Evolutionary conservation across 1,140 invertebrate species (phyloP).

Genomic region (Eubasilissa regina): DNA sequence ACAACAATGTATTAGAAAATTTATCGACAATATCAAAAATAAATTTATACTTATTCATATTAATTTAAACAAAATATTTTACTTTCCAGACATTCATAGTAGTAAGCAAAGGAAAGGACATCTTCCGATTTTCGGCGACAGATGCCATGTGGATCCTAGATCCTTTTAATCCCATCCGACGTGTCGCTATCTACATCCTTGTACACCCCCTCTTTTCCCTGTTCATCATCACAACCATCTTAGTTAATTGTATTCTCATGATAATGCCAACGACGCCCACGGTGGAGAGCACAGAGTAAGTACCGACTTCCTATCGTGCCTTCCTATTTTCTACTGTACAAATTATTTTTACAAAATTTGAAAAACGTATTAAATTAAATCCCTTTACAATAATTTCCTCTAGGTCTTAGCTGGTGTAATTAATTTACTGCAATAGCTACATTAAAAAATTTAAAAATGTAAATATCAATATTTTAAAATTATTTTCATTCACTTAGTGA

Average conservation of each 20-base stretch:
- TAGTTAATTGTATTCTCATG: conserved; percentile 98
- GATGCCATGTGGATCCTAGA: conserved; percentile 95
- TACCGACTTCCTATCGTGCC: conserved; percentile 64
- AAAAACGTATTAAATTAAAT: background rate
- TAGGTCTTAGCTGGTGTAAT: conserved; percentile 4
- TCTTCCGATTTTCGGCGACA: conserved; percentile 98
- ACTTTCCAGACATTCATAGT: conserved; percentile 94
- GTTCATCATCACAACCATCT: conserved; percentile 98
- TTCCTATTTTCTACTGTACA: conserved; percentile 7
- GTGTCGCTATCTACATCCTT: conserved; percentile 97
- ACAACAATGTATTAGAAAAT: too few species aligned
- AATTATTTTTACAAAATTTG: background rate
- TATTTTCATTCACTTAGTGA: too few species aligned
- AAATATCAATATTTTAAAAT: too few species aligned
- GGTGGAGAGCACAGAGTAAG: conserved; percentile 98
- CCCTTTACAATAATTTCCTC: background rate
- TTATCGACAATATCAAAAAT: too few species aligned
- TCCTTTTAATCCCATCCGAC: conserved; percentile 97
- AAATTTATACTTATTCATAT: too few species aligned
- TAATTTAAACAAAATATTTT: too few species aligned
- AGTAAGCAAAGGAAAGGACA: conserved; percentile 97
- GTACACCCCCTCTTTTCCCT: conserved; percentile 98
- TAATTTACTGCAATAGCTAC: too few species aligned
- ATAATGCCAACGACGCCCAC: conserved; percentile 94
- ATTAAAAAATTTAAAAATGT: too few species aligned